These are phyloP conservation scores for Mermis nigrescens DNA, from an alignment of 2,888 invertebrate genomes.

Conservation along the genomic window DNA sequence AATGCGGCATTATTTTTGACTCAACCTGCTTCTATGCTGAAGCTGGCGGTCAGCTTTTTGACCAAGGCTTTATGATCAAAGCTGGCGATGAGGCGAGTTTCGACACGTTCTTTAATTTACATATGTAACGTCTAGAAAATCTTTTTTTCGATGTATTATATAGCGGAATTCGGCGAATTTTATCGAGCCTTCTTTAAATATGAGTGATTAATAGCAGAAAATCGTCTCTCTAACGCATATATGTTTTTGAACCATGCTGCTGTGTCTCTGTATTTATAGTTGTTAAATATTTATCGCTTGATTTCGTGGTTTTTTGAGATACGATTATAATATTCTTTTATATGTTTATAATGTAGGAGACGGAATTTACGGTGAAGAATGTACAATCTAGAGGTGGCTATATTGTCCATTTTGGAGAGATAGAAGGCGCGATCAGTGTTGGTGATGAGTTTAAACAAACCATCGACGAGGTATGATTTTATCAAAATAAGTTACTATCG, in stretches of 20 bases:
- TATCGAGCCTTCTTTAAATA: too few relatives aligned
- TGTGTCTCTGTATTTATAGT: too few relatives aligned
- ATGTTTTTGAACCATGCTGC: too few relatives aligned
- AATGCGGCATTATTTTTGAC: slow-evolving; percentile 76
- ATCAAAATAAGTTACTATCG: background rate
- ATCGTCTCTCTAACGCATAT: too few relatives aligned
- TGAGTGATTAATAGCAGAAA: too few relatives aligned
- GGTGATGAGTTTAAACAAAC: slow-evolving; percentile 64
- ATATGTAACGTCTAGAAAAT: background rate
- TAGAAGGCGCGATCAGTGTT: slow-evolving; percentile 58
- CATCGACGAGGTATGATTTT: slow-evolving; percentile 48
- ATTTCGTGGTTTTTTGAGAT: too few relatives aligned
- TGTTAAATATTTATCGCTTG: too few relatives aligned
- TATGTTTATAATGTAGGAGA: too few relatives aligned
- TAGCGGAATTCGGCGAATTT: too few relatives aligned
- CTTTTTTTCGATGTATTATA: too few relatives aligned
- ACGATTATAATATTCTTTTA: too few relatives aligned
- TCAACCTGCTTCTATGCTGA: slow-evolving; percentile 91
- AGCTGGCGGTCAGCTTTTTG: slow-evolving; percentile 93
- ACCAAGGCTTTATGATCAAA: slow-evolving; percentile 69
- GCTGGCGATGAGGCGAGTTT: slow-evolving; percentile 47
- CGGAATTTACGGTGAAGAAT: slow-evolving; percentile 74
- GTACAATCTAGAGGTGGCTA: slow-evolving; percentile 89
- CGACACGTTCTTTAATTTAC: background rate
- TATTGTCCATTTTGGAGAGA: slow-evolving; percentile 70